phyloP scores from a whole-genome alignment of 2,888 invertebrate genomes.

The Rotaria sp. region DNA sequence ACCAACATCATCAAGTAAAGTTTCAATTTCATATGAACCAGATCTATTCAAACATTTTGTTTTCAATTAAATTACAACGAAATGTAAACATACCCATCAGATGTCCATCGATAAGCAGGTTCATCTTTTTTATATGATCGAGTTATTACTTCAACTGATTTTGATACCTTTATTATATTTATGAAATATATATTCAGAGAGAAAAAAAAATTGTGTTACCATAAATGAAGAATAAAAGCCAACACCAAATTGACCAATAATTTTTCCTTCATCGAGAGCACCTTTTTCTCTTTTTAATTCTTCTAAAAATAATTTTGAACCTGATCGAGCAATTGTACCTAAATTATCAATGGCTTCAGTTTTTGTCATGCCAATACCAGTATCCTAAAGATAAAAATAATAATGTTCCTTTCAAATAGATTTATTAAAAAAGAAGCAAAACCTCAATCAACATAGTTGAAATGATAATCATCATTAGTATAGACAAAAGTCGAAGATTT shows the following conservation, averaged over 20 bases:
- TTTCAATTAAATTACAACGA: background rate
- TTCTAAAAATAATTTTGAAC: conserved; percentile 41
- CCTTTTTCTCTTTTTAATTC: conserved; percentile 38
- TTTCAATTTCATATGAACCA: conserved; percentile 74
- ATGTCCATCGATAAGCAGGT: conserved; percentile 73
- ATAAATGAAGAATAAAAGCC: conserved; percentile 42
- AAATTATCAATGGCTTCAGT: conserved; percentile 41
- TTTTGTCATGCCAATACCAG: conserved; percentile 43
- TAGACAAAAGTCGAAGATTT: no score
- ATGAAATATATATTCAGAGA: background rate
- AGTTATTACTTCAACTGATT: conserved; percentile 83
- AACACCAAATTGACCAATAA: conserved; percentile 42
- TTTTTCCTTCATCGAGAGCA: conserved; percentile 28
- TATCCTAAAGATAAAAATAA: conserved; percentile 30
- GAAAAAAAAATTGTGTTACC: conserved; percentile 50
- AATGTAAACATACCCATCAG: conserved; percentile 68
- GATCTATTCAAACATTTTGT: conserved; percentile 59
- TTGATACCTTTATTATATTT: conserved; percentile 47
- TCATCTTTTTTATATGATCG: conserved; percentile 63
- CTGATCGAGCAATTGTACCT: conserved; percentile 42
- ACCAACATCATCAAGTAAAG: conserved; percentile 73
- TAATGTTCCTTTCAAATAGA: no score
- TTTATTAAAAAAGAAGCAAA: no score
- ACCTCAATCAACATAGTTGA: no score
- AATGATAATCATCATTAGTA: no score